Conservation (phyloP, 2,888 invertebrate genomes). For the Gari tellinella region DNA sequence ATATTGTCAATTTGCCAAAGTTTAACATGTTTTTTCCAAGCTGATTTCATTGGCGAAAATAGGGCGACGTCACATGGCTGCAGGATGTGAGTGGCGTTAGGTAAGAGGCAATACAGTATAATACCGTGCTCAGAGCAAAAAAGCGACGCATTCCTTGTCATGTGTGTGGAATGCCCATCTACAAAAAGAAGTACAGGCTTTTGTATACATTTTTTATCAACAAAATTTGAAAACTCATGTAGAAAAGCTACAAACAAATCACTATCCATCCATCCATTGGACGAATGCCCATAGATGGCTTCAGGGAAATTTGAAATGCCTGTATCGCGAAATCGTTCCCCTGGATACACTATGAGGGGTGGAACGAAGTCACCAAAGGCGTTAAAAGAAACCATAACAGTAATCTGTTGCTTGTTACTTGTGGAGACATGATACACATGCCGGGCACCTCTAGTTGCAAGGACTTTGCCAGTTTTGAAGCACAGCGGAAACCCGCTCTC, state of each 20-base stretch:
- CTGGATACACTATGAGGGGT: constrained; percentile 41
- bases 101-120: constrained; percentile 36
- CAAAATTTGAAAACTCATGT: constrained; percentile 3
- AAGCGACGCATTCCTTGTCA: constrained; percentile 6
- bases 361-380: constrained; percentile 35
- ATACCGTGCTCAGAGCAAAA: constrained; percentile 29
- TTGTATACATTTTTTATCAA: neutral
- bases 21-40: constrained; percentile 43
- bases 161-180: constrained; percentile 42
- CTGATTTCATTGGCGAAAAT: constrained; percentile 35
- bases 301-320: constrained; percentile 20
- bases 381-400: constrained; percentile 39
- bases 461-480: constrained; percentile 21
- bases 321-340: constrained; percentile 32
- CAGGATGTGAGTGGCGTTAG: constrained; percentile 38
- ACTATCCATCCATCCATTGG: constrained; percentile 51
- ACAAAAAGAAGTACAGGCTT: constrained; percentile 38
- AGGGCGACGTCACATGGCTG: constrained; percentile 43
- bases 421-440: constrained; percentile 25
- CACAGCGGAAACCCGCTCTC: constrained; percentile 28
- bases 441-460: constrained; percentile 8
- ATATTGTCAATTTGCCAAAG: constrained; percentile 35
- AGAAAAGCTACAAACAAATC: constrained; percentile 39
- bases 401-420: constrained; percentile 42
- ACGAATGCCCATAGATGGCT: constrained; percentile 18